These are phyloP conservation scores for Peromyscus maniculatus DNA, from an alignment of 2,113 vertebrate genomes.

Conservation along the genomic window DNA sequence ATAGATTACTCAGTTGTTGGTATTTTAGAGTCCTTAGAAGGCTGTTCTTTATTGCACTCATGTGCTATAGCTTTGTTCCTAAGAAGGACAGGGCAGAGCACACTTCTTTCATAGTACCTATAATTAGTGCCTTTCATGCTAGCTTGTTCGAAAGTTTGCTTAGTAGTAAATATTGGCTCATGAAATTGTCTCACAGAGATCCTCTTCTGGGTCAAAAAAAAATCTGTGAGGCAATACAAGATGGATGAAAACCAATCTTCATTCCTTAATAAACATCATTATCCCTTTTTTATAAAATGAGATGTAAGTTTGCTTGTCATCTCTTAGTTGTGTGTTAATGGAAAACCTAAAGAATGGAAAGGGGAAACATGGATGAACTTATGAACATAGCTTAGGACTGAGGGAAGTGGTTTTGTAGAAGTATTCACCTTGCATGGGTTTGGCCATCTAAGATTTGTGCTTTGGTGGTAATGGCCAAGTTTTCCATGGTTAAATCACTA, in stretches of 20 bases:
- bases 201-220: neutral
- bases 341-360: neutral
- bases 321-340: neutral
- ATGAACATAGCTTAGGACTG: neutral
- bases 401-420: neutral
- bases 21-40: neutral
- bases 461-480: neutral
- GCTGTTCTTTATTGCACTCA: neutral
- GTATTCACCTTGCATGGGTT: neutral
- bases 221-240: neutral
- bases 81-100: neutral
- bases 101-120: constrained; percentile 5
- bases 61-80: neutral
- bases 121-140: neutral
- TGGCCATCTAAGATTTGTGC: neutral
- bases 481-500: neutral
- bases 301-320: neutral
- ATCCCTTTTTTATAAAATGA: neutral
- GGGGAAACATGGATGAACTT: neutral
- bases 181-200: neutral
- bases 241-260: neutral
- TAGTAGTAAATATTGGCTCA: constrained; percentile 17
- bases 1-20: neutral
- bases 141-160: neutral
- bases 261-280: neutral